Base-by-base conservation (phyloP, 1,140 invertebrate species). In the Bombus terrestris region DNA sequence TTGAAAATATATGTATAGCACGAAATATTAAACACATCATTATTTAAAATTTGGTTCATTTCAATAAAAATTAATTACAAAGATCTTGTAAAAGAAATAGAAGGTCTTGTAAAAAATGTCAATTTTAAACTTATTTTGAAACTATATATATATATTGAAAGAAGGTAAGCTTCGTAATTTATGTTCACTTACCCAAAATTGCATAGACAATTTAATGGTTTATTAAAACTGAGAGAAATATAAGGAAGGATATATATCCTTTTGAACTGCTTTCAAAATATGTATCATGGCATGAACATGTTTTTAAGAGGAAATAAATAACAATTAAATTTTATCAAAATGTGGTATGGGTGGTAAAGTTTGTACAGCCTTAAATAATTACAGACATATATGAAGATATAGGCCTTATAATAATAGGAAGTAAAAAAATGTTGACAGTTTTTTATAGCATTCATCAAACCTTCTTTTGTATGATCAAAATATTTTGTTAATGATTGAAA, bases 321-420 rank as follows among this genome's bases (percentile, higher is more conserved):
- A 43, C 53, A 39, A n/a, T n/a, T 53, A 62, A 53, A 28, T 35
- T 37, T 43, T 13, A 25, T 35, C 28, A 68, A n/a, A 82, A 71
- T 74, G 22, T 73, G 15, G 15, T 25, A 75, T 15, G 57, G 64
- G 22, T 64, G 22, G 3, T 9, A 37, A 22, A 28, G 25, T 43
- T 47, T 75, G 35, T 32, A 39, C 41, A 75, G 15, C 64, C 41
- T 75, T 47, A 37, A 35, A 59, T 22, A 84, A 77, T 71, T 59
- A 64, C 6, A 5, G 9, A 57, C 43, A 75, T 68, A 78, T 69
- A 73, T 75, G 9, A 39, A 75, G 3, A 37, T 22, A 62, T 18
- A 47, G 12, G 2, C 10, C 10, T 82, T 62, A 66, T 18, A 83
- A 68, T 57, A 59, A 78, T 8, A 57, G 15, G 28, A n/a, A 59